Conservation (phyloP, 2,888 invertebrate species). For the Mythimna impura region DNA sequence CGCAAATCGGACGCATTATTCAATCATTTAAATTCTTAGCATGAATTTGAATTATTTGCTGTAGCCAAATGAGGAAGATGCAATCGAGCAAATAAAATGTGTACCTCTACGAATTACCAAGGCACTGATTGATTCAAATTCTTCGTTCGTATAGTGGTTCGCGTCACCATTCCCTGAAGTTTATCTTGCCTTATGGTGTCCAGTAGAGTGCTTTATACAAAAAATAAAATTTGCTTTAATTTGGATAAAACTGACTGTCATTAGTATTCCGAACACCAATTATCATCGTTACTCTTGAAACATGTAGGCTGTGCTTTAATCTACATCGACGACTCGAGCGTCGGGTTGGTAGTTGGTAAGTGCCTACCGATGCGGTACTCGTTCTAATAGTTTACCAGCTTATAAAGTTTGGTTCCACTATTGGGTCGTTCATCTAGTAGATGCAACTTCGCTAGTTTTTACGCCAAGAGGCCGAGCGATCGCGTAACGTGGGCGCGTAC, state of each 20-base stretch:
- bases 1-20: constrained; percentile 52
- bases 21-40: constrained; percentile 38
- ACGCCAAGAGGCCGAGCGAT: constrained; percentile 69
- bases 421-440: constrained; percentile 47
- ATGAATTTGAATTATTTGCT: constrained; percentile 45
- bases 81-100: constrained; percentile 41
- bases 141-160: constrained; percentile 35
- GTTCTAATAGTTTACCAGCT: constrained; percentile 6
- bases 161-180: constrained; percentile 24
- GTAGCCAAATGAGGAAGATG: constrained; percentile 53
- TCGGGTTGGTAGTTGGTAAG: not conserved
- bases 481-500: constrained; percentile 84
- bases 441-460: constrained; percentile 64
- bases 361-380: not conserved
- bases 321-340: not conserved
- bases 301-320: constrained; percentile 1
- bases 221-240: constrained; percentile 15
- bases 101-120: constrained; percentile 54
- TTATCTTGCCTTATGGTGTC: constrained; percentile 4
- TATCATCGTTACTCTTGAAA: constrained; percentile 4
- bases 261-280: not conserved
- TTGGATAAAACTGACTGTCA: constrained; percentile 16
- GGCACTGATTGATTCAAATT: constrained; percentile 56
- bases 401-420: constrained; percentile 29
- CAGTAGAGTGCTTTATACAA: constrained; percentile 1